Conservation (phyloP, 1,140 invertebrate genomes). For the Penaeus vannamei region DNA sequence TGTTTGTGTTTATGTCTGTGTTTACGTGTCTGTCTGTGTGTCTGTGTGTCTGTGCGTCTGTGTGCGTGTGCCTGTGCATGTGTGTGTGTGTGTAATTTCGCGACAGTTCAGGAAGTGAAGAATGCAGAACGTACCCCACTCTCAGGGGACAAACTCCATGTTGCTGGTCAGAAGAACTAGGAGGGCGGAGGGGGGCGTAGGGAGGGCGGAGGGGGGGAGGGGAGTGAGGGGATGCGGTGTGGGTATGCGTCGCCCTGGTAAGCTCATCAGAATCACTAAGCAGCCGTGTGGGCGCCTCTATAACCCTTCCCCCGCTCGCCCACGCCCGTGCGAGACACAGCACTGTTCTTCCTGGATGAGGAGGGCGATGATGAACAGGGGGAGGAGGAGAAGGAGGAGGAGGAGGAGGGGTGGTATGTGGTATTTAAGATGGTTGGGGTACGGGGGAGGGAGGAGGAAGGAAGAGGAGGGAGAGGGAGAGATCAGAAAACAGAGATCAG, state of each 20-base stretch:
- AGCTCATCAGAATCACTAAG: neutral
- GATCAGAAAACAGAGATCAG: too few relatives aligned
- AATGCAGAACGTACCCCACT: too few relatives aligned
- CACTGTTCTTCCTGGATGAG: neutral
- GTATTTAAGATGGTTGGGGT: neutral
- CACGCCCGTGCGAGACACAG: too few relatives aligned
- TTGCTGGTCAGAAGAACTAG: neutral
- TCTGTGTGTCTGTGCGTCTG: conserved; percentile 23
- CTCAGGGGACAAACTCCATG: too few relatives aligned
- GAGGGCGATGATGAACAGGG: neutral
- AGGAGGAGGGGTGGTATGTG: neutral
- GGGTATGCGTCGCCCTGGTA: neutral
- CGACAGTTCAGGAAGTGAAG: neutral
- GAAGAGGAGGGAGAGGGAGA: too few relatives aligned
- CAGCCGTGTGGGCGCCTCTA: neutral
- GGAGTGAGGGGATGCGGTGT: neutral
- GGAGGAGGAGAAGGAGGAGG: neutral
- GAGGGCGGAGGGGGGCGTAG: neutral
- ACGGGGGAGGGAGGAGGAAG: neutral
- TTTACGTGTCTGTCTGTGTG: neutral
- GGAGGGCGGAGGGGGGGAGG: neutral
- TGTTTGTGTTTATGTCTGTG: too few relatives aligned
- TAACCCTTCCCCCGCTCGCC: too few relatives aligned
- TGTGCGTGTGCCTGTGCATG: neutral
- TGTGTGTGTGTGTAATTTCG: neutral